These are phyloP conservation scores for Leucosticte australis DNA, from an alignment of 2,113 vertebrate species.

Conservation along the genomic window DNA sequence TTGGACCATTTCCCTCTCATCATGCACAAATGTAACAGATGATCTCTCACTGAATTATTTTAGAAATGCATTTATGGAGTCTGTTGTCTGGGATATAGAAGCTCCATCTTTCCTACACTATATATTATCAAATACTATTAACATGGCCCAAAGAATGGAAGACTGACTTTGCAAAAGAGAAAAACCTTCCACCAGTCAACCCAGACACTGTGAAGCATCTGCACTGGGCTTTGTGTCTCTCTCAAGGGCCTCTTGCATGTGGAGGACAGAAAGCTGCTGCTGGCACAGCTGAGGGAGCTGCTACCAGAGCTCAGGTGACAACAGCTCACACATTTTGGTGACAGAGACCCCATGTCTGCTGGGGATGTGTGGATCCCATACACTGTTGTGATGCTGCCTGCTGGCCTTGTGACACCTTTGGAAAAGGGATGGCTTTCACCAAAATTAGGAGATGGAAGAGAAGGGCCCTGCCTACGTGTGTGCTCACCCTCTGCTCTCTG, in stretches of 20 bases:
- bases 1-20: conserved; percentile 51
- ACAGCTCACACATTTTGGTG: not conserved
- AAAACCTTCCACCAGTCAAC: not conserved
- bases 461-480: fast-evolving
- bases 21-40: conserved; percentile 36
- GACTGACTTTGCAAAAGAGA: not conserved
- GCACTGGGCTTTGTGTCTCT: not conserved
- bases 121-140: not conserved
- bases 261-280: not conserved
- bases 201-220: not conserved
- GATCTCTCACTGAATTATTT: conserved; percentile 64
- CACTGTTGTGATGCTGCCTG: not conserved
- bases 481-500: not conserved
- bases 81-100: conserved; percentile 44
- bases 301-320: not conserved
- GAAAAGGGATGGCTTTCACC: not conserved
- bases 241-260: fast-evolving
- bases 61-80: conserved; percentile 58
- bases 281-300: not conserved
- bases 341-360: not conserved
- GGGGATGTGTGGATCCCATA: not conserved
- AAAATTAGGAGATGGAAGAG: not conserved
- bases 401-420: not conserved
- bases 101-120: not conserved
- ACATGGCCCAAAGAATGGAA: not conserved